Evolutionary conservation across 2,888 invertebrate species (phyloP), one percentile per base, ranked within the genome.

Genomic region (Rambutsinella grinnellia): DNA sequence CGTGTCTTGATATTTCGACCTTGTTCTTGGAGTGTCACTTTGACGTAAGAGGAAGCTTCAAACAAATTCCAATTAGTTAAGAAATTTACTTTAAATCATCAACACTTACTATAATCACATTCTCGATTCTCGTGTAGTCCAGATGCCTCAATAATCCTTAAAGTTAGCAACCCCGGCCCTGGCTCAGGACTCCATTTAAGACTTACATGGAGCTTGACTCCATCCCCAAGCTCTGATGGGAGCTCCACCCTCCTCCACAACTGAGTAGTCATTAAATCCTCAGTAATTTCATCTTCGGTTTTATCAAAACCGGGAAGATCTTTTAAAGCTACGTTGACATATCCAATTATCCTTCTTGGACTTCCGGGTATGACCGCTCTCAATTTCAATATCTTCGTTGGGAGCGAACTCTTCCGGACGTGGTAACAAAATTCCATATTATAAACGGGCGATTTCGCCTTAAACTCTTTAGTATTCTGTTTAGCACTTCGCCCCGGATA

Each of bases 11-110:
- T 81, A 63, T 63, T 79, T 8, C 79, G 76, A 54, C 83, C 83
- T 72, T 82, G 81, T 67, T 83, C 82, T 76, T 82, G 82, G n/a
- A 83, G 56, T 56, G 82, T 81, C 26, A 83, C 83, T 76, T 83
- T 83, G 53, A 83, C 82, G 56, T 83, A 80, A n/a, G 83, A 80
- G 36, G 82, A 81, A 54, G 81, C 83, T 83, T 56, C n/a, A n/a
- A 27, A 57, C 17, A 2, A 24, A 63, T n/a, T 19, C 3, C 17
- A 24, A 27, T 23, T 56, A 49, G 27, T 44, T 28, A 19, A 10
- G n/a, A 61, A 17, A n/a, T 49, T 63, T 61, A 49, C 6, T 24
- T 21, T 44, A 8, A 58, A 10, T 58, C 10, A 19, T 36, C 6
- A 36, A 13, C 36, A n/a, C 76, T 78, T 81, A 83, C 83, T 81